Conservation (phyloP, 2,113 vertebrate species). For the Lethenteron reissneri region DNA sequence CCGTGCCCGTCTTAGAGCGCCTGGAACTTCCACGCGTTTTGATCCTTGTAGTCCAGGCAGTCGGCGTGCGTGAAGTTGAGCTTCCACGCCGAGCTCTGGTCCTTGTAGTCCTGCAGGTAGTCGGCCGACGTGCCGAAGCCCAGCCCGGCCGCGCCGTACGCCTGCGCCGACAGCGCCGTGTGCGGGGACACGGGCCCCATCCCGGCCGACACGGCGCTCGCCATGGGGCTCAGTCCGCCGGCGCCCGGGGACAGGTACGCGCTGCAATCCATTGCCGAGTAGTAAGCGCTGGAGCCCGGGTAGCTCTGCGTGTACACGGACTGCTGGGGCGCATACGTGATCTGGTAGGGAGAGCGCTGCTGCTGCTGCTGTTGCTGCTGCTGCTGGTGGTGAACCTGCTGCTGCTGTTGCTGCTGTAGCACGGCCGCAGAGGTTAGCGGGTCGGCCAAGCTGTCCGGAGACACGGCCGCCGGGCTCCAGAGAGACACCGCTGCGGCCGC, state of each 20-base stretch:
- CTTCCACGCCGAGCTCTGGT: slow-evolving; percentile 43
- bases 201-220: slow-evolving; percentile 34
- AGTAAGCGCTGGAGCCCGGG: slow-evolving; percentile 37
- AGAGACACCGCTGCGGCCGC: slow-evolving; percentile 46
- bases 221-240: slow-evolving; percentile 43
- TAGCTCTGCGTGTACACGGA: slow-evolving; percentile 39
- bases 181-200: slow-evolving; percentile 36
- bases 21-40: slow-evolving; percentile 62
- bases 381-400: slow-evolving; percentile 8
- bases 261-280: slow-evolving; percentile 47
- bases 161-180: slow-evolving; percentile 39
- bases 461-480: slow-evolving; percentile 56
- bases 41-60: slow-evolving; percentile 66
- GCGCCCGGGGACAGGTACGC: slow-evolving; percentile 55
- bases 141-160: slow-evolving; percentile 35
- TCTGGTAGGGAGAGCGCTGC: slow-evolving; percentile 25
- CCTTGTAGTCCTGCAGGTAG: slow-evolving; percentile 51
- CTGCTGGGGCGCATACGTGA: slow-evolving; percentile 40
- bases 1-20: slow-evolving; percentile 28
- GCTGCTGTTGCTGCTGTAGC: slow-evolving; percentile 17
- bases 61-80: slow-evolving; percentile 49
- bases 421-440: slow-evolving; percentile 32
- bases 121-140: slow-evolving; percentile 39
- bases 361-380: slow-evolving; percentile 15
- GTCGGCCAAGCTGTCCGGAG: slow-evolving; percentile 35